Percentiles rank a stretch among this genome's conserved stretches.
Conservation (phyloP, 2,888 invertebrate genomes). For the Acanthopleura granulata region DNA sequence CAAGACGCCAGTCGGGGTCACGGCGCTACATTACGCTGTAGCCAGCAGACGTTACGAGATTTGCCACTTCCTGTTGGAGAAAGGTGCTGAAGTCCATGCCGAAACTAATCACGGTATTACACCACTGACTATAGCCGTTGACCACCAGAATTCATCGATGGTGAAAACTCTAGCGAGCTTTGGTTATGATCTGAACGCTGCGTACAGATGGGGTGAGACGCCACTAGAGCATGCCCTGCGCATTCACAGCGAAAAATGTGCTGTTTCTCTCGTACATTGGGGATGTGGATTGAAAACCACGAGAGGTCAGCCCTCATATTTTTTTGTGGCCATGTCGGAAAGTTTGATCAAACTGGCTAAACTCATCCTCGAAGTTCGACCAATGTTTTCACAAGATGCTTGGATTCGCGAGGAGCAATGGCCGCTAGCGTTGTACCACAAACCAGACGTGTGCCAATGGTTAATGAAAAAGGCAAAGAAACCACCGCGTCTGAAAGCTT, state of each 20-base stretch:
- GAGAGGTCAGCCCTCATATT: constrained; percentile 45
- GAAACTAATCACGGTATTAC: constrained; percentile 57
- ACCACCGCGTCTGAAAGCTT: constrained; percentile 41
- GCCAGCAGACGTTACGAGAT: constrained; percentile 58
- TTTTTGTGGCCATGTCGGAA: constrained; percentile 54
- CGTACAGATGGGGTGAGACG: constrained; percentile 58
- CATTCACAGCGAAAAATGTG: constrained; percentile 57
- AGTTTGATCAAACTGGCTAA: constrained; percentile 48
- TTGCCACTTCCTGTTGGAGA: constrained; percentile 52
- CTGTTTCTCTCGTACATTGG: constrained; percentile 58
- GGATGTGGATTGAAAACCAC: constrained; percentile 50
- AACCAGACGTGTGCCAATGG: constrained; percentile 52
- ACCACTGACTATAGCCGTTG: constrained; percentile 62
- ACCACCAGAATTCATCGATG: constrained; percentile 58
- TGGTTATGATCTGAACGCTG: constrained; percentile 59
- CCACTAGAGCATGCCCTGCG: constrained; percentile 61
- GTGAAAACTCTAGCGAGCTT: constrained; percentile 51
- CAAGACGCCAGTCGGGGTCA: constrained; percentile 54
- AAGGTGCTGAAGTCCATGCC: constrained; percentile 50
- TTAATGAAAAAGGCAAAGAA: constrained; percentile 41
- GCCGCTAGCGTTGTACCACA: constrained; percentile 59
- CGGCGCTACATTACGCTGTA: constrained; percentile 61
- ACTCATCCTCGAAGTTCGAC: constrained; percentile 53
- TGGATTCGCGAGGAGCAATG: constrained; percentile 50
- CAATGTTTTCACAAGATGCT: constrained; percentile 50